A percentile compares a stretch with the other conserved stretches of the same genome.
These are phyloP conservation scores for Acanthochromis polyacanthus DNA, from an alignment of 2,113 vertebrate genomes.

Conservation along the genomic window DNA sequence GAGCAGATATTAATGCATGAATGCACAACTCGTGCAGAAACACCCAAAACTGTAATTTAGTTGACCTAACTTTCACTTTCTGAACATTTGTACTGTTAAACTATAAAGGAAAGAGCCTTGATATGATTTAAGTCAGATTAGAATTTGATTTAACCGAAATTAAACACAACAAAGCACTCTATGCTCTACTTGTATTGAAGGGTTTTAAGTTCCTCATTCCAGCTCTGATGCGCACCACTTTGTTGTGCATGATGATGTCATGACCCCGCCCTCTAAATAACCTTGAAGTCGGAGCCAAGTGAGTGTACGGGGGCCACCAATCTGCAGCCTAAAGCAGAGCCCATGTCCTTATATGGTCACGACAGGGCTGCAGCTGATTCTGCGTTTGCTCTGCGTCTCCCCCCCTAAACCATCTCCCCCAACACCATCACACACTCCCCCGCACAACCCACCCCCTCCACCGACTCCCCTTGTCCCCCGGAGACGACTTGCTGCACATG, in stretches of 20 bases:
- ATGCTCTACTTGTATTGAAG: too few relatives aligned
- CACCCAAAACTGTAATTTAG: too few relatives aligned
- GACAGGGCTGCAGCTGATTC: constrained; percentile 41
- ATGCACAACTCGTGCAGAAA: too few relatives aligned
- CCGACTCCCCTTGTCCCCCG: constrained; percentile 53
- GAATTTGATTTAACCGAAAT: too few relatives aligned
- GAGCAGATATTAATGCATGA: too few relatives aligned
- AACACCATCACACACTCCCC: constrained; percentile 6
- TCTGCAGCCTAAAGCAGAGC: constrained; percentile 71
- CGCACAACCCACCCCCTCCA: constrained; percentile 2
- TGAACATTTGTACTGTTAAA: too few relatives aligned
- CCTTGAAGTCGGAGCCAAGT: constrained; percentile 43
- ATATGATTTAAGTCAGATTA: too few relatives aligned
- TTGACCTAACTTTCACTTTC: too few relatives aligned
- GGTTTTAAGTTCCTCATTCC: neutral
- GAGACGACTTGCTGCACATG: constrained; percentile 75
- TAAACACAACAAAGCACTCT: too few relatives aligned
- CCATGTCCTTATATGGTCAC: constrained; percentile 78
- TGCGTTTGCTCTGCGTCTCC: constrained; percentile 40
- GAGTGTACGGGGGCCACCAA: constrained; percentile 54
- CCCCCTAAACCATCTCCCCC: constrained; percentile 2
- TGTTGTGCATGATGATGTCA: constrained; percentile 34
- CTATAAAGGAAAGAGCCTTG: too few relatives aligned
- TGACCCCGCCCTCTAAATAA: constrained; percentile 49
- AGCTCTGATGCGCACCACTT: neutral